Evolutionary conservation across 2,797 vertebrate genomes (phyloP).

Genomic region (Accipiter fasciatus): DNA sequence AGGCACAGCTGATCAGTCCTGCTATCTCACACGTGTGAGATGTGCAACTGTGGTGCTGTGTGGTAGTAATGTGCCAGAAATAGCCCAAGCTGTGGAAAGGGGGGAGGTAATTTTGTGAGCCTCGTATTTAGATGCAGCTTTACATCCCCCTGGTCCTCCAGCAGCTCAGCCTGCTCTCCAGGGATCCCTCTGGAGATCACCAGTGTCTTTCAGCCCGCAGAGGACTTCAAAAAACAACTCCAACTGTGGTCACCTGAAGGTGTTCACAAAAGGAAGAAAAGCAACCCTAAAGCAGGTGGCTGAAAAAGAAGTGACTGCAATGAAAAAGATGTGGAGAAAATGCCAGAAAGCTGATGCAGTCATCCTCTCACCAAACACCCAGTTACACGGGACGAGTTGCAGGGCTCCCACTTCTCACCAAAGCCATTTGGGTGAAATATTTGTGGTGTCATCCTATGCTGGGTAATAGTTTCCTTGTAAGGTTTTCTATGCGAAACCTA

Average conservation of each 20-base stretch:
- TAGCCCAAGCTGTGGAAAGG: not conserved
- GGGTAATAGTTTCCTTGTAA: not conserved
- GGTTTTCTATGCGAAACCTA: not conserved
- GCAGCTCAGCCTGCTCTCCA: not conserved
- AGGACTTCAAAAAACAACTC: not conserved
- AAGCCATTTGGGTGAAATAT: not conserved
- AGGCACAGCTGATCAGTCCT: not conserved
- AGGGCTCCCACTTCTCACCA: not conserved
- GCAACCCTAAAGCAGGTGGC: not conserved
- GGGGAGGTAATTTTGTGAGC: not conserved
- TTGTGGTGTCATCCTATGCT: not conserved
- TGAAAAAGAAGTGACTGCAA: not conserved
- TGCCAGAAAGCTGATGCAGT: not conserved
- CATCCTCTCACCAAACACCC: not conserved
- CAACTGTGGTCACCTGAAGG: not conserved
- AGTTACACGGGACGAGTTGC: rapidly evolving
- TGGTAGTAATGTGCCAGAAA: not conserved
- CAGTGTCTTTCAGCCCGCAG: not conserved
- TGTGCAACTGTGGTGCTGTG: rapidly evolving
- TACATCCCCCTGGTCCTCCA: not conserved
- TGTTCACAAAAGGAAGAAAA: not conserved
- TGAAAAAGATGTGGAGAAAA: not conserved
- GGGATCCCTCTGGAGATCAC: not conserved
- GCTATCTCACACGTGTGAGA: not conserved
- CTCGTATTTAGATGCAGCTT: not conserved